These are phyloP conservation scores for Dicyrtomina minuta DNA, from an alignment of 2,888 invertebrate genomes.

Conservation along the genomic window DNA sequence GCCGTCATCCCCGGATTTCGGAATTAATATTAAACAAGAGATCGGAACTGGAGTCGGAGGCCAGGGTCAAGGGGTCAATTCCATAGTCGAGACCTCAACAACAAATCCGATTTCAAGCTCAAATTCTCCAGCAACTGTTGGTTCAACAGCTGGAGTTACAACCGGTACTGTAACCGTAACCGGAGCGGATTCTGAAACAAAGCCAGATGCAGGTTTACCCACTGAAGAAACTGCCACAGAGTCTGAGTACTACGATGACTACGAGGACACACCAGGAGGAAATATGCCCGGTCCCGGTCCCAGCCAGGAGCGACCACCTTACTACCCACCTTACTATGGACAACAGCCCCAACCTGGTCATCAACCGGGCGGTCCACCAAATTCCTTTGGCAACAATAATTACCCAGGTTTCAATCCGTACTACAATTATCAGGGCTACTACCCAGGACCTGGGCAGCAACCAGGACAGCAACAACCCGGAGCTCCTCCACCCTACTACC, in stretches of 20 bases:
- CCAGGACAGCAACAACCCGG: neutral
- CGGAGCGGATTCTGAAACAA: too few species aligned
- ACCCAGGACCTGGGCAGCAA: neutral
- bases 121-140: neutral
- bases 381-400: slow-evolving; percentile 28
- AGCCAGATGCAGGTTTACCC: too few species aligned
- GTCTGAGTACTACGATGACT: slow-evolving; percentile 28
- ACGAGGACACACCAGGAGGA: slow-evolving; percentile 1
- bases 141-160: too few species aligned
- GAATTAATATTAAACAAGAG: too few species aligned
- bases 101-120: neutral
- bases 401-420: slow-evolving; percentile 24
- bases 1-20: too few species aligned
- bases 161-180: too few species aligned
- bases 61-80: too few species aligned
- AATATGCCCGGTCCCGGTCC: neutral
- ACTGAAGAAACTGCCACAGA: slow-evolving; percentile 15
- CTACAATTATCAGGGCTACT: slow-evolving; percentile 23
- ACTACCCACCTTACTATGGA: slow-evolving; percentile 29
- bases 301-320: slow-evolving; percentile 13
- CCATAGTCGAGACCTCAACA: neutral
- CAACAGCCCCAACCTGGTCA: slow-evolving; percentile 16
- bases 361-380: slow-evolving; percentile 28
- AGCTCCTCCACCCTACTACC: too few species aligned
- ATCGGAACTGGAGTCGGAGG: too few species aligned